Evolutionary conservation across 2,797 vertebrate genomes (phyloP), one percentile per base, ranked within the genome.

Genomic region (Cetoscarus ocellatus): DNA sequence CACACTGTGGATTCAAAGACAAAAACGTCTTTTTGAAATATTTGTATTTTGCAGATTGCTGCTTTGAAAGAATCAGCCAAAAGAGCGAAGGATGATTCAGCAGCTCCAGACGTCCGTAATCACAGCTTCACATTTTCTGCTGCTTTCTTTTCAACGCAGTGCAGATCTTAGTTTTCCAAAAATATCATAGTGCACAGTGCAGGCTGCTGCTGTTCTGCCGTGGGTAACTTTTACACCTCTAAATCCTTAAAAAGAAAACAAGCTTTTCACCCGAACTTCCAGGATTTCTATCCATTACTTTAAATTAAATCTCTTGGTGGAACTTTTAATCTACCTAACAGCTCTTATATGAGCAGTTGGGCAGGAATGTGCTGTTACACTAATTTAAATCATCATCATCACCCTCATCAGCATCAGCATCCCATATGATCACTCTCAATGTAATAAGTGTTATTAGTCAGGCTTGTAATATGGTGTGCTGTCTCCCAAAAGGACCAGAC

Each of bases 81-180:
- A 70, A 78, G 76, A 78, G 77, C 67, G 47, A 63, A 75, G 60
- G 55, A 81, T 90, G 87, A 87, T 74, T 91, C 86, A 85, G 79
- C 81, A 73, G 76, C 55, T 61, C 67, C 52, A 78, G 77, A 85
- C 67, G 67, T 83, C 86, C 84, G 70, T 82, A 79, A 86, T 85
- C 85, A 78, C 69, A 70, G 60, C 73, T 68, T 84, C 82, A 80
- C 75, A 82, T 87, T 74, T 87, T 80, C 63, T 69, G 79, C 75
- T 57, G 75, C 74, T 76, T 74, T 61, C 75, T 68, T 67, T 83
- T 79, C 73, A 79, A 70, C 44, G 70, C 78, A 72, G 49, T 67
- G 81, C 85, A 87, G 75, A 70, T 63, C 60, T 80, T 69, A 49
- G 64, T 66, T 73, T 72, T 80, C 80, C 79, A 75, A 71, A 89